Base-by-base conservation (phyloP, 2,797 vertebrate genomes). In the Salarias fasciatus region DNA sequence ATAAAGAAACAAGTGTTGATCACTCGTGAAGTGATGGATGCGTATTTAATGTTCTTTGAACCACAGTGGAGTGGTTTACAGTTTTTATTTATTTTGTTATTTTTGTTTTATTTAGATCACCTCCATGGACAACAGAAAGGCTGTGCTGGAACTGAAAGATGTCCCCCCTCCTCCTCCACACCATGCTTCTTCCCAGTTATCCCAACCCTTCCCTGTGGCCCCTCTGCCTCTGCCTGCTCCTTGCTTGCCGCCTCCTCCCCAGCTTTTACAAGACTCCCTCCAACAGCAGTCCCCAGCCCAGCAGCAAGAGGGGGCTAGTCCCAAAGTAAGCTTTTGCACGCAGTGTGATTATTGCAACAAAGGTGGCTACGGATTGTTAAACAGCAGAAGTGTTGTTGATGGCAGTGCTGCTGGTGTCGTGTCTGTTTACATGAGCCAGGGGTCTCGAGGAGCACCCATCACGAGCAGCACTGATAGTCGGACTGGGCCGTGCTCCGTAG, bases 301-400 rank as follows among this genome's bases (percentile, higher is more conserved):
- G 24, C 69, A 74, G n/a, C 80, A 92, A 65, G 92, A 93, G 86
- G 89, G 93, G 59, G 61, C 85, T 80, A 90, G 88, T 88, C 92
- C 94, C 75, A 95, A 96, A 94, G 97, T 99, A 98, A 99, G 97
- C 95, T 90, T 92, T 82, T 97, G 95, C 87, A 87, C 94, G 79
- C 93, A 90, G 80, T 96, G 95, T 75, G 86, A 92, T 61, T 82
- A 77, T n/a, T 83, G 85, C 50, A 70, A 55, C 67, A 77, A 82
- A 46, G 86, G 71, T 69, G 89, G 92, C 87, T 87, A 87, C 56
- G 83, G 88, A 59, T 66, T 86, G 50, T 51, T 83, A 5, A 66
- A 80, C 88, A 79, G 91, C 75, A 90, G 91, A 86, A 82, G 82
- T 49, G 74, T 64, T 73, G 72, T 62, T 63, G 57, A 62, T 37